A percentile compares a stretch with the other conserved stretches of the same genome.
Evolutionary conservation across 2,888 invertebrate species (phyloP).

Genomic region (Aleiodes testaceus): DNA sequence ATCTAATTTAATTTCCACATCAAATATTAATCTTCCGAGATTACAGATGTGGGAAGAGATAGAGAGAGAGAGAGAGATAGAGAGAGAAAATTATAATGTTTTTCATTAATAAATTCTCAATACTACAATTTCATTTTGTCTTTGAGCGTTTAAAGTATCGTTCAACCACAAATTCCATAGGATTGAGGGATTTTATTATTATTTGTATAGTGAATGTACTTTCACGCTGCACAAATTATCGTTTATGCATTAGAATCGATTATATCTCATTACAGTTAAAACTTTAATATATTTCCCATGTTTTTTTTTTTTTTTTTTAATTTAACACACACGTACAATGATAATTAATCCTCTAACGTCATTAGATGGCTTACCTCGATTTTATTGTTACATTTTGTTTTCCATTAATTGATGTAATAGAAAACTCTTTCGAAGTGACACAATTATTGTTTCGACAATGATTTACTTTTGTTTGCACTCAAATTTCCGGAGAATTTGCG

Average conservation of each 20-base stretch:
- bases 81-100: no score
- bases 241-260: constrained; percentile 8
- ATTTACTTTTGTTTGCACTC: not conserved
- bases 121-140: constrained; percentile 13
- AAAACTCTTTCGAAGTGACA: constrained; percentile 36
- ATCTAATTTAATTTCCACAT: no score
- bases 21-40: no score
- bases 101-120: constrained; percentile 9
- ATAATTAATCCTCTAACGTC: constrained; percentile 35
- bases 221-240: constrained; percentile 40
- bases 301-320: constrained; percentile 32
- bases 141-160: constrained; percentile 18
- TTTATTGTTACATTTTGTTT: constrained; percentile 22
- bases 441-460: not conserved
- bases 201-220: constrained; percentile 36
- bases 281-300: not conserved
- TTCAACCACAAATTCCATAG: constrained; percentile 6
- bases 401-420: constrained; percentile 43
- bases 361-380: constrained; percentile 27
- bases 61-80: no score
- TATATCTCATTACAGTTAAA: constrained; percentile 20
- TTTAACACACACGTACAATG: constrained; percentile 45
- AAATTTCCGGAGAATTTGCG: not conserved
- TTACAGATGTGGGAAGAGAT: no score
- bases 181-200: constrained; percentile 20